Base-by-base conservation (phyloP, 2,113 vertebrate species). In the Piaya cayana region DNA sequence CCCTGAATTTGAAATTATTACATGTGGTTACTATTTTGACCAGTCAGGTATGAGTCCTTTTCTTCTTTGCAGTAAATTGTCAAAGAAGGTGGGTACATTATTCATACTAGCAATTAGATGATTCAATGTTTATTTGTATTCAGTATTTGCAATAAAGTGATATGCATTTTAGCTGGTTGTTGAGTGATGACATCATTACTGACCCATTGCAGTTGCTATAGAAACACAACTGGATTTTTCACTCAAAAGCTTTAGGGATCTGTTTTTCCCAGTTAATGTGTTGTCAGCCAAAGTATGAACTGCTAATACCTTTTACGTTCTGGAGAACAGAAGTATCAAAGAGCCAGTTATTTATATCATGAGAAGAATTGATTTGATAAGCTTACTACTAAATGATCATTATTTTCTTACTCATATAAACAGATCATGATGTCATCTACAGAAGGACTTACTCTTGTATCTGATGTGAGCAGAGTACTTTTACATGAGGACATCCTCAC, bases 81-180 rank as follows among this genome's bases (percentile, higher is more conserved):
- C 93, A 78, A 80, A 65, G 49, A 88, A 97, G 78, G 63, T 90
- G 67, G 79, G 21, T 88, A 74, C 43, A 71, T 69, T 95, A 96
- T 95, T 90, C 94, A 58, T 80, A 96, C 93, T 75, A 94, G 88
- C 89, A 97, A 98, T 98, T 98, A 98, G 92, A 94, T 98, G 97
- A 97, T 64, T 97, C 92, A 95, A 74, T 96, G 70, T 96, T 97
- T 97, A 97, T 92, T 97, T 95, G 55, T 86, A 96, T 68, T 56
- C 45, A 67, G 45, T 56, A 72, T 90, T 95, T 95, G 56, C 77
- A 92, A 74, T 59, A 91, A 85, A 93, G 52, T 83, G 22, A 68
- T 94, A 76, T 65, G 43, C 68, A 67, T 96, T 97, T 96, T 91
- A 96, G 82, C 65, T 95, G 58, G 11, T 94, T 96, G 68, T 90